Base-by-base conservation (phyloP, 1,140 invertebrate genomes). In the Scaptomyza montana region DNA sequence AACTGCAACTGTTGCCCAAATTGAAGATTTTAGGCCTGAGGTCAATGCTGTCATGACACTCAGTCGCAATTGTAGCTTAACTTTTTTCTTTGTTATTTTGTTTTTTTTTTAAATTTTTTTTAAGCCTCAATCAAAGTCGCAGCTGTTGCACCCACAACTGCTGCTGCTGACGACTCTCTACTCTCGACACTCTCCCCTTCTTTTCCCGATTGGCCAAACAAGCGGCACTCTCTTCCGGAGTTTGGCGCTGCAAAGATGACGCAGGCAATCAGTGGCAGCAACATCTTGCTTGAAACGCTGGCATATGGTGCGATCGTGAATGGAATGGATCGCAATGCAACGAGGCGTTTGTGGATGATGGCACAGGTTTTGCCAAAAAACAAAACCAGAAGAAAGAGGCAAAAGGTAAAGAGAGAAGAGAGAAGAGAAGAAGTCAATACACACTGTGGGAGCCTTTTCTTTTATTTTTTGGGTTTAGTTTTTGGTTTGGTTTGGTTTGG, bases 401-500 rank as follows among this genome's bases (percentile, higher is more conserved):
- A 65, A 12, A 36, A 54, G 7, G 36, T 9, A 54, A 55, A 5
- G 30, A 46, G 28, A 1, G 9, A 21, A 36, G 66, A 46, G 10
- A 21, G 56, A 16, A 2, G 16, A 50, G 19, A 47, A 7, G n/a
- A 12, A 7, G 39, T 51, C 5, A 10, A 16, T 16, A 51, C 25
- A 49, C 64, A 50, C 68, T 86, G 80, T 86, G 77, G 80, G 81
- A 85, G 78, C 70, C 78, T 16, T 10, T 36, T 36, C 7, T 21
- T 25, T 21, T 10, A 28, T 16, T 9, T 30, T 33, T 36, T 36
- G 8, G 33, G 33, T 36, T 36, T 36, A 30, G 30, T 30, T 30
- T 21, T 21, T 21, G 16, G 28, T 16, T 21, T 12, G 47, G 36
- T 33, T 33, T 33, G 5, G 0, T 33, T 33, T 33, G 5, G 1